These are phyloP conservation scores for Elysia chlorotica DNA, from an alignment of 1,140 invertebrate genomes.

Conservation along the genomic window DNA sequence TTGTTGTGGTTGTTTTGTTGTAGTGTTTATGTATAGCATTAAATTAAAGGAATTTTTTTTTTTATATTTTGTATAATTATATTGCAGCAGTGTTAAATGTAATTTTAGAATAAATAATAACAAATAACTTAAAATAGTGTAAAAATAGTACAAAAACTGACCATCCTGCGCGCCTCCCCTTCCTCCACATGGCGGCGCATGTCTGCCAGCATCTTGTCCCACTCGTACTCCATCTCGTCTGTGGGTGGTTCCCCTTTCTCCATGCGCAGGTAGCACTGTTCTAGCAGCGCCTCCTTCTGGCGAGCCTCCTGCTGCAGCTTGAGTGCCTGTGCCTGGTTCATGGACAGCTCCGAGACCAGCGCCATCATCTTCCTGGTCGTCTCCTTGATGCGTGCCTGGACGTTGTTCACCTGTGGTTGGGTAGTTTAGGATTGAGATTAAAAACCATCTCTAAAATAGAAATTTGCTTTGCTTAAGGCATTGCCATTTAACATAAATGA, in stretches of 20 bases:
- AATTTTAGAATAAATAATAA: too few species aligned
- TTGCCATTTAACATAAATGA: too few species aligned
- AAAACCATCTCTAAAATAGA: too few species aligned
- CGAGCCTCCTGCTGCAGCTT: constrained; percentile 57
- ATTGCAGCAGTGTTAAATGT: too few species aligned
- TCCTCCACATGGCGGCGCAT: constrained; percentile 41
- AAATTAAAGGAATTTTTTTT: too few species aligned
- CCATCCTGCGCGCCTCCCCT: constrained; percentile 44
- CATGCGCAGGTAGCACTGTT: constrained; percentile 59
- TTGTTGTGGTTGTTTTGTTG: too few species aligned
- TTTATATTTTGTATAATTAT: too few species aligned
- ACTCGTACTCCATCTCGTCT: constrained; percentile 52
- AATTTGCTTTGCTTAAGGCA: too few species aligned
- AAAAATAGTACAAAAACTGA: constrained; percentile 41
- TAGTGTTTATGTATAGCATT: too few species aligned
- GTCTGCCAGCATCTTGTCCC: constrained; percentile 44
- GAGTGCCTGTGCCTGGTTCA: constrained; percentile 59
- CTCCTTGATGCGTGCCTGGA: constrained; percentile 59
- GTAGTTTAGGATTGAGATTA: too few species aligned
- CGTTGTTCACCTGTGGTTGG: constrained; percentile 58
- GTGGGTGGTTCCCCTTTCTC: constrained; percentile 61
- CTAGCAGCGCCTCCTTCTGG: constrained; percentile 54
- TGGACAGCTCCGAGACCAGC: constrained; percentile 60
- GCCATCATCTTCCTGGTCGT: constrained; percentile 62
- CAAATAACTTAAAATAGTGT: too few species aligned